A percentile compares a stretch with the other conserved stretches of the same genome.
Conservation (phyloP, 35 echinoderm and acorn worm species). For the Stichopus chloronotus region DNA sequence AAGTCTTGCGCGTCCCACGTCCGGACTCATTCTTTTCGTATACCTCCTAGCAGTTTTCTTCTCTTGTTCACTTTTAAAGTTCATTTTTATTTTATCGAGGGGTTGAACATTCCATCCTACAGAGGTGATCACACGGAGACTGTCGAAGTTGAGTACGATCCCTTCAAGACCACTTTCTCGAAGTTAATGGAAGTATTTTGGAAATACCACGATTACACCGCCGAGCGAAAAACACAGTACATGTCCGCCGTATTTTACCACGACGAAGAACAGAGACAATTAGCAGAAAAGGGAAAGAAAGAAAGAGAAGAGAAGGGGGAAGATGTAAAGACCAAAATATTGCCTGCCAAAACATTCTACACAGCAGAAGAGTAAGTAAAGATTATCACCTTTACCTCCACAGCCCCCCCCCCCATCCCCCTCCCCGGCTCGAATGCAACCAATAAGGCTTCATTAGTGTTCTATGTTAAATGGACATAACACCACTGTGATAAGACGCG, state of each 20-base stretch:
- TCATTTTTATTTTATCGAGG: neutral
- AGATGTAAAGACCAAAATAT: constrained; percentile 65
- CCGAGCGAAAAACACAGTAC: constrained; percentile 68
- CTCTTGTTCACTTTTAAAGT: too few species aligned
- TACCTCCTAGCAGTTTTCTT: too few species aligned
- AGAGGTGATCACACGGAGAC: constrained; percentile 89
- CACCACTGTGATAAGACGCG: neutral
- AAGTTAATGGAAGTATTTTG: constrained; percentile 71
- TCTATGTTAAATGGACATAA: neutral
- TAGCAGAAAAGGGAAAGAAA: constrained; percentile 58
- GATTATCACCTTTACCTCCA: neutral
- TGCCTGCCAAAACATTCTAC: constrained; percentile 74
- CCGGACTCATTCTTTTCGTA: too few species aligned
- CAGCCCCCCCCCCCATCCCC: too few species aligned
- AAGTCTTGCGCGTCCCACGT: too few species aligned
- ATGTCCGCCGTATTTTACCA: constrained; percentile 88
- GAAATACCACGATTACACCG: constrained; percentile 73
- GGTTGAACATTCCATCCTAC: neutral
- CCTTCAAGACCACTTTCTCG: constrained; percentile 47
- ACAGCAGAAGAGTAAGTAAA: constrained; percentile 77
- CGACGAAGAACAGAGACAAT: constrained; percentile 65
- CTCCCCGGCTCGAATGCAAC: neutral
- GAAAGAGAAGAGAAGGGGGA: constrained; percentile 58
- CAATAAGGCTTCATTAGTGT: neutral
- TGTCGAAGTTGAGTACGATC: constrained; percentile 85